Percentiles rank a stretch among this genome's conserved stretches.
Conservation (phyloP, 2,797 vertebrate species). For the Denticeps clupeoides region DNA sequence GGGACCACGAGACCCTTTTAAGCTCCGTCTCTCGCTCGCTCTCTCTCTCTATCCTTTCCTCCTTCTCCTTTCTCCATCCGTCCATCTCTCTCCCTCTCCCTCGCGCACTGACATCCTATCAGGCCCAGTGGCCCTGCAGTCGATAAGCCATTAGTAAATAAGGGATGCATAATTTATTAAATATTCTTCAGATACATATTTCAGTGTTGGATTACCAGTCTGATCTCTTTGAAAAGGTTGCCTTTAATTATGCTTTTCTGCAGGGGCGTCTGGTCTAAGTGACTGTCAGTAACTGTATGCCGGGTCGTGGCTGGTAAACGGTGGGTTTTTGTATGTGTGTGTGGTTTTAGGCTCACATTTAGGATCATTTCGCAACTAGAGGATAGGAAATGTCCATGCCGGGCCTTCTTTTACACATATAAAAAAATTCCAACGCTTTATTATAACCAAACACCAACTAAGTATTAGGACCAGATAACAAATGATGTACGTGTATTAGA, state of each 20-base stretch:
- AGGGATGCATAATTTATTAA: constrained; percentile 72
- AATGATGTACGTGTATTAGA: too few species aligned
- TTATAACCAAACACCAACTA: too few species aligned
- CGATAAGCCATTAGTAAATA: constrained; percentile 70
- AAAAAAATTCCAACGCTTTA: too few species aligned
- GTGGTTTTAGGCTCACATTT: background rate
- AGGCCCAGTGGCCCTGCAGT: constrained; percentile 42
- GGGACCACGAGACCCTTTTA: constrained; percentile 32
- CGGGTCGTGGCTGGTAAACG: constrained; percentile 6
- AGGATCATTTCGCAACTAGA: too few species aligned
- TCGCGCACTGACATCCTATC: constrained; percentile 34
- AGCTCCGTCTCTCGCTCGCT: constrained; percentile 26
- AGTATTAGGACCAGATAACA: too few species aligned
- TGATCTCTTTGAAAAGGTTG: constrained; percentile 32
- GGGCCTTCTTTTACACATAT: too few species aligned
- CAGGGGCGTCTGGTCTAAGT: constrained; percentile 28
- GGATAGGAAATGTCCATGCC: too few species aligned
- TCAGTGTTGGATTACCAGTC: constrained; percentile 52
- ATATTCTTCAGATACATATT: constrained; percentile 68
- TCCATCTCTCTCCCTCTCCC: constrained; percentile 26
- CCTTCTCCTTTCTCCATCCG: constrained; percentile 6
- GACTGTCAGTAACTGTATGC: constrained; percentile 24
- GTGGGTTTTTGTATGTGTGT: background rate
- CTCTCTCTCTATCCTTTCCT: background rate
- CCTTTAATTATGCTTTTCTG: constrained; percentile 35